Evolutionary conservation across 1,140 invertebrate genomes (phyloP).

Genomic region (Ceratosolen fusciceps): DNA sequence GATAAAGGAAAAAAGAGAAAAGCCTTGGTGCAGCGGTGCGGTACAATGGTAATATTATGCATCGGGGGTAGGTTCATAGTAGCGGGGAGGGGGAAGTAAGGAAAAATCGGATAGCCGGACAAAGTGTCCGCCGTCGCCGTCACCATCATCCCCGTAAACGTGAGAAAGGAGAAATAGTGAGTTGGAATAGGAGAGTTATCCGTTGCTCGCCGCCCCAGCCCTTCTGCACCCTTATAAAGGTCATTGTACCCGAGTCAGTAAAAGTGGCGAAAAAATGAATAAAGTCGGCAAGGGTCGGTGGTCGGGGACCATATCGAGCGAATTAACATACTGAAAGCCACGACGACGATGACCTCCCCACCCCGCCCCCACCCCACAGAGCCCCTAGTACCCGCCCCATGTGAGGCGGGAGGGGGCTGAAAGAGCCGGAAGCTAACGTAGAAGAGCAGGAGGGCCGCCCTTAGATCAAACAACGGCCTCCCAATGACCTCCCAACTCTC

Average conservation of each 20-base stretch:
- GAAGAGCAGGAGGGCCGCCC: constrained; percentile 1
- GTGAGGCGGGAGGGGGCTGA: background rate
- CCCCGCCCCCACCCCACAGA: too few relatives aligned
- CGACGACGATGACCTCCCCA: background rate
- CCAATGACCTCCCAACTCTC: constrained; percentile 45
- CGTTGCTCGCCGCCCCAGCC: background rate
- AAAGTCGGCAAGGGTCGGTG: constrained; percentile 29
- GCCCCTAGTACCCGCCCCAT: background rate
- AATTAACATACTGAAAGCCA: constrained; percentile 43
- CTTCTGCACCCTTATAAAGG: constrained; percentile 21
- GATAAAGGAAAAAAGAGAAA: too few relatives aligned
- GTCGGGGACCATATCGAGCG: constrained; percentile 19
- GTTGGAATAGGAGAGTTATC: background rate
- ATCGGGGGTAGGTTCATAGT: background rate
- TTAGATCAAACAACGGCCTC: constrained; percentile 17
- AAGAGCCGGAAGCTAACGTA: constrained; percentile 1
- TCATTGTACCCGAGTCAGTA: constrained; percentile 37
- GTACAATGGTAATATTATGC: background rate
- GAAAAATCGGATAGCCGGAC: constrained; percentile 14
- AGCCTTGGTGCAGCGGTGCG: background rate
- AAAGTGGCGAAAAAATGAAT: constrained; percentile 45
- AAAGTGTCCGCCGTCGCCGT: background rate
- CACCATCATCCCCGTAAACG: constrained; percentile 24
- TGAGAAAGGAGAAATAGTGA: constrained; percentile 36
- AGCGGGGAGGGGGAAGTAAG: background rate